Base-by-base conservation (phyloP, 2,797 vertebrate species). In the Helarctos malayanus region DNA sequence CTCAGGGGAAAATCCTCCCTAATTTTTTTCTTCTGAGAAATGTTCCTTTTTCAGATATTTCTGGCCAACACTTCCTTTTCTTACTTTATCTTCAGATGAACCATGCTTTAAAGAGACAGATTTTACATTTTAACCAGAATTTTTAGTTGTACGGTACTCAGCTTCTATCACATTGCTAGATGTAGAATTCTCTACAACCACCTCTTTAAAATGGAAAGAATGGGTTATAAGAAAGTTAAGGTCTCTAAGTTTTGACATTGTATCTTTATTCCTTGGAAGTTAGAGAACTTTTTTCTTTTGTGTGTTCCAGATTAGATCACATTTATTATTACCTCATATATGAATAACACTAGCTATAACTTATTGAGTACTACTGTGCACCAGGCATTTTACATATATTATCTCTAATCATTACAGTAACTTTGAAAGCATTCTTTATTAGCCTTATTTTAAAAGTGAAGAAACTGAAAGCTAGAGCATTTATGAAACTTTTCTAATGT, bases 361-460 rank as follows among this genome's bases (percentile, higher is more conserved):
- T 65, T 71, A 92, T 2, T 92, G 41, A 75, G 47, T 80, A 78
- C 25, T 76, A 19, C 16, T 75, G 5, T 41, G 11, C 7, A 38
- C 19, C 9, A 83, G 54, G 83, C 14, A 82, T 78, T 95, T 95
- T 86, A 56, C 7, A 8, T 71, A 15, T 59, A 57, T 87, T 63
- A 87, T 80, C 87, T 61, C 27, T 88, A 91, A 73, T 93, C 78
- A 83, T 71, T 54, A 73, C n/a, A 47, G 29, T 25, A 83, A 76
- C 76, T 88, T 93, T 88, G 35, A 23, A 93, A 69, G 16, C 13
- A 41, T 54, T 27, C 49, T 59, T 87, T 94, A 45, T 91, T 80
- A 78, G 73, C 27, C 73, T 80, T 94, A 69, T 80, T 76, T 13
- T 89, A 85, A 93, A 93, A 71, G 56, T 87, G 41, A 84, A 91